phyloP scores from a whole-genome alignment of 1,140 invertebrate species.

The Psilanteris sp. region DNA sequence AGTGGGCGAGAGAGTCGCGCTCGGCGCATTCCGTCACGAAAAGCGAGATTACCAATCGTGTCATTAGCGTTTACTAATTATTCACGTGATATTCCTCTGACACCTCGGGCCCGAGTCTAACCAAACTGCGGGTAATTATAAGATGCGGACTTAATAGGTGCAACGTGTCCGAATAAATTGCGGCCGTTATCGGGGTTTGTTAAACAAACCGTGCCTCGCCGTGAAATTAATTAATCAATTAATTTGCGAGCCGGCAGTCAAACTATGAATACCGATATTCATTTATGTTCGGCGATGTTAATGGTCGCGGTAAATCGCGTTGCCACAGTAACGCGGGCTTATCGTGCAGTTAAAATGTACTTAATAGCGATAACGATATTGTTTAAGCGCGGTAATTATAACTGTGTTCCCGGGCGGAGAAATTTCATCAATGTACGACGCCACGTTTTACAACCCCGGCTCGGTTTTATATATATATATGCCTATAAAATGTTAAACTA shows the following conservation, averaged over 20 bases:
- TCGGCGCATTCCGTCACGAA: conserved; percentile 41
- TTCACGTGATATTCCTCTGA: conserved; percentile 1
- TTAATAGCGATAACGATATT: conserved; percentile 40
- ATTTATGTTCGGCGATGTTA: conserved; percentile 2
- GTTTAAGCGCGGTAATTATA: conserved; percentile 40
- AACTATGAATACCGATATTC: background rate
- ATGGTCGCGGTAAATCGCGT: background rate
- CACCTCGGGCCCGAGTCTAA: background rate
- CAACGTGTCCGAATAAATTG: conserved; percentile 20
- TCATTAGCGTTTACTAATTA: conserved; percentile 49
- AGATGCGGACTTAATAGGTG: conserved; percentile 2
- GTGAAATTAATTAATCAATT: conserved; percentile 29
- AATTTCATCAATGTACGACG: conserved; percentile 29
- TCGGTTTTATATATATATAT: conserved; percentile 28
- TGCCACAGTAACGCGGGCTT: conserved; percentile 8
- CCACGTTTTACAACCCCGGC: conserved; percentile 9
- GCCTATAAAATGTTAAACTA: conserved; percentile 23
- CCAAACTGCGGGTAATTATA: conserved; percentile 35
- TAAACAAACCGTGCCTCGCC: background rate
- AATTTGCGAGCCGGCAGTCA: conserved; percentile 9
- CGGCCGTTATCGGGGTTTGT: background rate
- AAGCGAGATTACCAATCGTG: conserved; percentile 43
- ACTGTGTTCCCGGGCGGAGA: conserved; percentile 11
- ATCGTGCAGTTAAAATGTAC: conserved; percentile 24
- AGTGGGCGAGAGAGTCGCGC: conserved; percentile 57